phyloP scores from a whole-genome alignment of 1,140 invertebrate species.

The Brachionus sp. region DNA sequence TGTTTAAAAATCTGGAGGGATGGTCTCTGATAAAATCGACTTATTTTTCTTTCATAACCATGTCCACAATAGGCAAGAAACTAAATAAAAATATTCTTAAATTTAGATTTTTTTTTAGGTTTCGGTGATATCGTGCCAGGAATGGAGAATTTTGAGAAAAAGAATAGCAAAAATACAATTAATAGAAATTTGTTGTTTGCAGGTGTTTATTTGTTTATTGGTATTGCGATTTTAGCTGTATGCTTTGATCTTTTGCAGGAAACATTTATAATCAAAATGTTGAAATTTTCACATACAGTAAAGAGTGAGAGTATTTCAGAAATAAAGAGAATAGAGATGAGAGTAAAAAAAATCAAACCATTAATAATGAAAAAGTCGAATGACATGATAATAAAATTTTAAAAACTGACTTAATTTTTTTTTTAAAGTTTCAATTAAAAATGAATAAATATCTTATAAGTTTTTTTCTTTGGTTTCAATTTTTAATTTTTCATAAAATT shows the following conservation, averaged over 20 bases:
- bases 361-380: neutral
- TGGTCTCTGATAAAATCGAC: neutral
- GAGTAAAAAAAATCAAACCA: constrained; percentile 19
- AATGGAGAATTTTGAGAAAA: neutral
- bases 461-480: too few species aligned
- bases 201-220: constrained; percentile 8
- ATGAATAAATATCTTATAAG: too few species aligned
- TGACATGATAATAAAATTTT: neutral
- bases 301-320: neutral
- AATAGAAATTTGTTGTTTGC: neutral
- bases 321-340: constrained; percentile 1
- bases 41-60: constrained; percentile 36
- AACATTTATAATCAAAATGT: constrained; percentile 28
- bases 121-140: constrained; percentile 30
- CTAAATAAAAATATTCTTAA: neutral
- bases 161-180: neutral
- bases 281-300: neutral
- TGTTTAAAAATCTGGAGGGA: constrained; percentile 25
- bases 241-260: constrained; percentile 45
- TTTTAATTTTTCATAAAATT: too few species aligned
- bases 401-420: too few species aligned
- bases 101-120: constrained; percentile 8
- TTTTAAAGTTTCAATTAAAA: too few species aligned
- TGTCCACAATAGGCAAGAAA: constrained; percentile 40
- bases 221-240: constrained; percentile 30